A percentile compares a stretch with the other conserved stretches of the same genome.
phyloP scores from a whole-genome alignment of 2,113 vertebrate species.

The Myrmophylax atrothorax region DNA sequence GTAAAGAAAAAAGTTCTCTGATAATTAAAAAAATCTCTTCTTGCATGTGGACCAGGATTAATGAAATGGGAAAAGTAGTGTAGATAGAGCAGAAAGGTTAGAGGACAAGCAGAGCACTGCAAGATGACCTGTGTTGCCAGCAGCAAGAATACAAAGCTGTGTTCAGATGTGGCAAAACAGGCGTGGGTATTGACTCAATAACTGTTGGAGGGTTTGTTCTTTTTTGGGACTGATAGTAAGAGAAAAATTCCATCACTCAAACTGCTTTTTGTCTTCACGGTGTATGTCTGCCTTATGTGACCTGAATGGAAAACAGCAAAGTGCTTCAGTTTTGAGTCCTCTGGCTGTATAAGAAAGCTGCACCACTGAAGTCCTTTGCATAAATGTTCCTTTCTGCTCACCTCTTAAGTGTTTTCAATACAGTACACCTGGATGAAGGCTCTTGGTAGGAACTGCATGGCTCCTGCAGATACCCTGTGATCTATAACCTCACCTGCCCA shows the following conservation, averaged over 20 bases:
- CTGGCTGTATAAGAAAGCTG: neutral
- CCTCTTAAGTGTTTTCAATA: accelerated
- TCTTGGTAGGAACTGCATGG: neutral
- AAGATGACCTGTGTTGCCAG: neutral
- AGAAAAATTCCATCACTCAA: neutral
- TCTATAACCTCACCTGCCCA: neutral
- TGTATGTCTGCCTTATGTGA: neutral
- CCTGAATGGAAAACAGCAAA: neutral
- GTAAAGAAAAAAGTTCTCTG: neutral
- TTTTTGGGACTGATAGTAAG: neutral
- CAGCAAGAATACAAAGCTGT: neutral
- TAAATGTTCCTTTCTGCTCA: neutral
- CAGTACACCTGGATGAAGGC: neutral
- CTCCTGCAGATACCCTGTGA: neutral
- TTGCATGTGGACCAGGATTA: neutral
- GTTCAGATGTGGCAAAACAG: neutral
- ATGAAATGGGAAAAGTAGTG: neutral
- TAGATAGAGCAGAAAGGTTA: neutral
- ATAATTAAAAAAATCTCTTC: neutral
- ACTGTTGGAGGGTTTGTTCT: neutral
- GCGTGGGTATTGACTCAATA: neutral
- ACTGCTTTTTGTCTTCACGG: neutral
- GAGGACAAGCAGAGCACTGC: neutral
- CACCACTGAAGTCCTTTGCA: neutral
- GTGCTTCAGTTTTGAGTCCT: neutral